These are phyloP conservation scores for Drosophila melanica DNA, from an alignment of 1,140 invertebrate genomes.

Conservation along the genomic window DNA sequence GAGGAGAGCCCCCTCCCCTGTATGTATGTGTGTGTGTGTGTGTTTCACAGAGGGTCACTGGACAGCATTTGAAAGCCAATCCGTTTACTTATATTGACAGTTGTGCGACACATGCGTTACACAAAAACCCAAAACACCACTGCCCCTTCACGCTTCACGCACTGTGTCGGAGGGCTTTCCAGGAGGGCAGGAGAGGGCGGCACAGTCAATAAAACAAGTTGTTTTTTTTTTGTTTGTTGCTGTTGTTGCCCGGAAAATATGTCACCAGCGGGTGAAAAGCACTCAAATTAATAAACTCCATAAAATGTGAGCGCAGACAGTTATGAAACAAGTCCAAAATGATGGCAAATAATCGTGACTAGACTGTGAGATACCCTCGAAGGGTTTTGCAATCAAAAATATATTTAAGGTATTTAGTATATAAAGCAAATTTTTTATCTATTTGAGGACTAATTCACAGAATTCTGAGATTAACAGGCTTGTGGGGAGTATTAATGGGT, in stretches of 20 bases:
- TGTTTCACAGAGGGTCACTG: conserved; percentile 11
- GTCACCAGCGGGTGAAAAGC: conserved; percentile 74
- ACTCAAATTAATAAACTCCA: conserved; percentile 82
- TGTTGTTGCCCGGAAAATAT: conserved; percentile 44
- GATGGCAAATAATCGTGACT: background rate
- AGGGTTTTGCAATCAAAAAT: no score
- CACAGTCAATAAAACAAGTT: conserved; percentile 77
- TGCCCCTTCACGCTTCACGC: background rate
- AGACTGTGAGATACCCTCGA: conserved; percentile 10
- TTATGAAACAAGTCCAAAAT: conserved; percentile 60
- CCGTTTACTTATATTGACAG: conserved; percentile 78
- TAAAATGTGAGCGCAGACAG: conserved; percentile 79
- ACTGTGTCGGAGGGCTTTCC: background rate
- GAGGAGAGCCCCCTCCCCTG: no score
- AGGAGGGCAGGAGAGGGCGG: background rate
- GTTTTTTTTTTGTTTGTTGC: conserved; percentile 1
- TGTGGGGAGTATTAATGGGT: no score
- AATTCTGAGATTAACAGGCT: no score
- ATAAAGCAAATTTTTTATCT: no score
- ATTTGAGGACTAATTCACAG: no score
- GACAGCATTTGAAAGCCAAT: conserved; percentile 70
- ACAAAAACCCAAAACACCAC: background rate
- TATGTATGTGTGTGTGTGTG: conserved; percentile 18
- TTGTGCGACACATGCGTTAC: conserved; percentile 76
- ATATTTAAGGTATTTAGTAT: no score